A percentile compares a stretch with the other conserved stretches of the same genome.
Conservation (phyloP, 30 jellyfish, hydroid and myxozoan species). For the Phacellophora camtschatica region DNA sequence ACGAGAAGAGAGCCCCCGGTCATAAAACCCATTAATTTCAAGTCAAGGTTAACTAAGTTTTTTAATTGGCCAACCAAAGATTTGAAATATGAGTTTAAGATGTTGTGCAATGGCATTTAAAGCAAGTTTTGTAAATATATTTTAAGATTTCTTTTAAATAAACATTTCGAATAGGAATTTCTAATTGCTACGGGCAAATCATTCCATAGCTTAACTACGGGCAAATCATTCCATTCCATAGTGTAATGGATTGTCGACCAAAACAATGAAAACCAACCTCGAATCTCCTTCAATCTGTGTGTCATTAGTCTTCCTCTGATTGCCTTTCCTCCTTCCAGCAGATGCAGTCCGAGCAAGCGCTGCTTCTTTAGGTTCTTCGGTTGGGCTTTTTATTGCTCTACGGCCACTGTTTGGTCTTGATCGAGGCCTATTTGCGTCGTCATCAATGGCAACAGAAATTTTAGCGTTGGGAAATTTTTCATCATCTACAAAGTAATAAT, state of each 20-base stretch:
- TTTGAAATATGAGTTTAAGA: no score
- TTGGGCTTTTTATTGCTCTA: conserved; percentile 11
- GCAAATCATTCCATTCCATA: no score
- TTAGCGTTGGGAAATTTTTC: neutral
- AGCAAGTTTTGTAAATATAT: no score
- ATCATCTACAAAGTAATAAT: neutral
- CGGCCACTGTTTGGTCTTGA: conserved; percentile 81
- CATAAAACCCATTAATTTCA: no score
- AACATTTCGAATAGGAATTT: no score
- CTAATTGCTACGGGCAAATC: no score
- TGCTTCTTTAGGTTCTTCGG: conserved; percentile 14
- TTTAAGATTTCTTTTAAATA: neutral
- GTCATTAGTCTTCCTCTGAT: neutral
- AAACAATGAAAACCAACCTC: neutral
- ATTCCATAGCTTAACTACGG: no score
- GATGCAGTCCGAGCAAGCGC: conserved; percentile 26
- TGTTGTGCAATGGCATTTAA: no score
- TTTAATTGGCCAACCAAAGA: no score
- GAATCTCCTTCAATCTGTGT: neutral
- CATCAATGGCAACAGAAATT: neutral
- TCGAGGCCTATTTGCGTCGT: conserved; percentile 17
- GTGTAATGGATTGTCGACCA: neutral
- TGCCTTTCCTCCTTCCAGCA: conserved; percentile 44
- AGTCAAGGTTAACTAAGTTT: no score
- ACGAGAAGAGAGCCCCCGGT: no score